Percentiles rank a stretch among this genome's conserved stretches.
These are phyloP conservation scores for Venturia canescens DNA, from an alignment of 1,140 invertebrate genomes.

Conservation along the genomic window DNA sequence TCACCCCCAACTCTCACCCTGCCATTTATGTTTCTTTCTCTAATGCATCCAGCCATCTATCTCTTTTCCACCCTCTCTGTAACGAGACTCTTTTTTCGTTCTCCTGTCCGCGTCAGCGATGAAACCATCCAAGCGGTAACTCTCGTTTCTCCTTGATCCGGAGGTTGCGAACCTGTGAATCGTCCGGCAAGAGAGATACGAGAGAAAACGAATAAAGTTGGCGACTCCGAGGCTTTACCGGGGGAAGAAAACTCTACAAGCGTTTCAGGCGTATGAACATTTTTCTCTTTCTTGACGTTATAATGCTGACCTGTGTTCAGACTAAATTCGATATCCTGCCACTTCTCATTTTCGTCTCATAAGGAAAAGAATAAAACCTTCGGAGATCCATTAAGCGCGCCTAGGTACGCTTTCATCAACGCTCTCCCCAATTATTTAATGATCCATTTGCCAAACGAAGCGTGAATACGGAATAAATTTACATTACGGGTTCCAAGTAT, in stretches of 20 bases:
- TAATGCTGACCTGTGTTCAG: conserved; percentile 15
- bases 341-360: conserved; percentile 14
- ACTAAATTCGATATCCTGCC: conserved; percentile 38
- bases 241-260: conserved; percentile 26
- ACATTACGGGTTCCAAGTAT: not conserved
- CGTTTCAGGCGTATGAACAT: not conserved
- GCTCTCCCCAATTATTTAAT: conserved; percentile 10
- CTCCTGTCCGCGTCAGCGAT: not conserved
- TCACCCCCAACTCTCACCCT: not conserved
- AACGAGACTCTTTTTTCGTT: not conserved
- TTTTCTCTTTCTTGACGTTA: conserved; percentile 13
- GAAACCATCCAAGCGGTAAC: conserved; percentile 29
- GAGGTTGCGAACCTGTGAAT: conserved; percentile 38
- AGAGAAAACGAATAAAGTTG: conserved; percentile 43
- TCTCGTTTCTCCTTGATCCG: conserved; percentile 20
- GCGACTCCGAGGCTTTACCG: conserved; percentile 20
- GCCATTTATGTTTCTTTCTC: not conserved
- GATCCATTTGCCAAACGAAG: conserved; percentile 16
- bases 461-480: conserved; percentile 12
- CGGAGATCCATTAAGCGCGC: conserved; percentile 12
- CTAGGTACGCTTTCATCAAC: conserved; percentile 1
- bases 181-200: not conserved
- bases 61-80: not conserved
- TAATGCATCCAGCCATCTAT: not conserved
- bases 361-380: conserved; percentile 17